Evolutionary conservation across 2,888 invertebrate species (phyloP).

Genomic region (Tanytarsus gracilentus): DNA sequence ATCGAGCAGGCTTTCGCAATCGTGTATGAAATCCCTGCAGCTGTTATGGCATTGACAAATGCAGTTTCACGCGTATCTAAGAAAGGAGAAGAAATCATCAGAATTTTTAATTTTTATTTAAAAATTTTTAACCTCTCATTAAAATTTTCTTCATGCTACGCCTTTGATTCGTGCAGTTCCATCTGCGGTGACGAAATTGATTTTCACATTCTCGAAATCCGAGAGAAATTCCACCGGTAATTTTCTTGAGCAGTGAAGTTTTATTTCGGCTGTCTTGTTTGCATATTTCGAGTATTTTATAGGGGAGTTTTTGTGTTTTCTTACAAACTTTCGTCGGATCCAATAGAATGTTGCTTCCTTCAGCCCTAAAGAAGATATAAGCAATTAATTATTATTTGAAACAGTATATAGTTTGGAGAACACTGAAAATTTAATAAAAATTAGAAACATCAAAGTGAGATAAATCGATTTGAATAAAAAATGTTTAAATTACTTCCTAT

Average conservation of each 20-base stretch:
- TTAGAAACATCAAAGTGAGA: too few relatives aligned
- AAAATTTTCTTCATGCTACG: conserved; percentile 77
- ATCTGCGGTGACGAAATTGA: conserved; percentile 74
- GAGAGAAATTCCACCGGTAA: conserved; percentile 70
- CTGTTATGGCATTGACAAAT: conserved; percentile 83
- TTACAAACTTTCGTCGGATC: conserved; percentile 84
- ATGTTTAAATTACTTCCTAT: too few relatives aligned
- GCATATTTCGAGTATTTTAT: conserved; percentile 74
- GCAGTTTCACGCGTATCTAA: conserved; percentile 86
- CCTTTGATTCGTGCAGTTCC: conserved; percentile 80
- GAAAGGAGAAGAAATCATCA: conserved; percentile 10
- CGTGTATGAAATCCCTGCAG: conserved; percentile 81
- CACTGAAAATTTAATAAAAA: too few relatives aligned
- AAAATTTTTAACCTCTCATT: conserved; percentile 59
- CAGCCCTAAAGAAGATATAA: conserved; percentile 52
- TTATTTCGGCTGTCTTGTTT: conserved; percentile 52
- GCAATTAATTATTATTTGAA: background rate
- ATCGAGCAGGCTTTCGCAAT: conserved; percentile 83
- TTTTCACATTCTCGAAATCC: conserved; percentile 80
- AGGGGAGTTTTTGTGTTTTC: conserved; percentile 66
- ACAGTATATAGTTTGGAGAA: background rate
- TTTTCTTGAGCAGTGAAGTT: conserved; percentile 68
- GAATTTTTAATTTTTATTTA: background rate
- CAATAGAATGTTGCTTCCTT: conserved; percentile 77
- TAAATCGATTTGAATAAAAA: too few relatives aligned